Percentiles rank a stretch among this genome's conserved stretches.
These are phyloP conservation scores for Phataginus tricuspis DNA, from an alignment of 2,797 vertebrate genomes.

Conservation along the genomic window DNA sequence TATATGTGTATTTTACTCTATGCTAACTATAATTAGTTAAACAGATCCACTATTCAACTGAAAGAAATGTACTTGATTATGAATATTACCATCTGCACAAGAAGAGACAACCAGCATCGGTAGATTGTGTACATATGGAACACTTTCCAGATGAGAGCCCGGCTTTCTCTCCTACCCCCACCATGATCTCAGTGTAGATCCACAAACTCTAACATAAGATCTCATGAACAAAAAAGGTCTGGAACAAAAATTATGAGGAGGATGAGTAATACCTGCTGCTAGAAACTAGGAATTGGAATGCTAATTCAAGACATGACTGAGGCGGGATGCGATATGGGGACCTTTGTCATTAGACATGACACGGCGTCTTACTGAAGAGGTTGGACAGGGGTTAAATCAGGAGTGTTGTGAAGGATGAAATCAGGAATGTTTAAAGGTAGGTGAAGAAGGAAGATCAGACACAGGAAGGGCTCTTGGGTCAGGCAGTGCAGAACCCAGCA, in stretches of 20 bases:
- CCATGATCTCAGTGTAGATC: neutral
- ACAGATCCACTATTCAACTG: too few species aligned
- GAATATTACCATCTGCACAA: neutral
- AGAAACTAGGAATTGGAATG: neutral
- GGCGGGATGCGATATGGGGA: neutral
- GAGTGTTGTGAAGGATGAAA: neutral
- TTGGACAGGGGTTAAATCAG: neutral
- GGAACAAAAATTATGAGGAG: too few species aligned
- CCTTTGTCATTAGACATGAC: too few species aligned
- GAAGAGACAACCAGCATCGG: too few species aligned
- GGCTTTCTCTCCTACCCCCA: too few species aligned
- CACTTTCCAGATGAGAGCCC: fast-evolving
- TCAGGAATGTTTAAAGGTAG: neutral
- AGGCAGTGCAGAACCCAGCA: neutral
- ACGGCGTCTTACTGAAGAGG: fast-evolving
- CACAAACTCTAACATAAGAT: too few species aligned
- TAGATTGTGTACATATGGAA: fast-evolving
- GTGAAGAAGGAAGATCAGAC: fast-evolving
- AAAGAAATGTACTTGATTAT: neutral
- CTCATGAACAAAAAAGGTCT: neutral
- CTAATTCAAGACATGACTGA: neutral
- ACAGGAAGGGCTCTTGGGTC: too few species aligned
- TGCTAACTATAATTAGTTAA: too few species aligned
- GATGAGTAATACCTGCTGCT: fast-evolving
- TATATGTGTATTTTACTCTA: neutral